A percentile compares a stretch with the other conserved stretches of the same genome.
Evolutionary conservation across 2,113 vertebrate species (phyloP).

Genomic region (Oenanthe oenanthe): DNA sequence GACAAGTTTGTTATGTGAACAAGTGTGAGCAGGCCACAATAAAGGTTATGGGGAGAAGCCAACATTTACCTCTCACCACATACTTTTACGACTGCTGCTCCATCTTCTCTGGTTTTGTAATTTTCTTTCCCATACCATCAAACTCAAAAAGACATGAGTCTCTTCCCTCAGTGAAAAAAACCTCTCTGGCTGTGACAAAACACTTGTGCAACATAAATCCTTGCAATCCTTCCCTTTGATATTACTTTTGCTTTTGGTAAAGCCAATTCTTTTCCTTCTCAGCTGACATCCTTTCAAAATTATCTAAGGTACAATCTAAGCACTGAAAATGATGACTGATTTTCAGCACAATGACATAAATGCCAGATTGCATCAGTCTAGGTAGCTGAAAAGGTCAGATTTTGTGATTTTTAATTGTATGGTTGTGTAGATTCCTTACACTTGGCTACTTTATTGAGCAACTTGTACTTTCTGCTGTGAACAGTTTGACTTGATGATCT

Average conservation of each 20-base stretch:
- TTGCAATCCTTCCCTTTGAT: neutral
- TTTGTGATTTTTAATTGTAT: neutral
- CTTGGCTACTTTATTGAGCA: neutral
- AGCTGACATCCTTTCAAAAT: neutral
- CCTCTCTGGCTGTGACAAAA: neutral
- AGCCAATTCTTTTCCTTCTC: neutral
- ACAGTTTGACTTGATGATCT: fast-evolving
- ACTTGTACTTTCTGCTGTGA: neutral
- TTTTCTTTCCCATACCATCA: neutral
- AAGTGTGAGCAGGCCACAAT: constrained; percentile 12
- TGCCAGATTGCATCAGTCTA: neutral
- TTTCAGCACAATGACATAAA: neutral
- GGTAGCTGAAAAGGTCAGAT: neutral
- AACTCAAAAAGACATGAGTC: neutral
- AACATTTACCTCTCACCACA: neutral
- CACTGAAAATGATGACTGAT: neutral
- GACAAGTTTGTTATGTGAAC: constrained; percentile 15
- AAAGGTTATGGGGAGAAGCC: neutral
- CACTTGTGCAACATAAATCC: neutral
- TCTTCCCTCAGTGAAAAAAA: neutral
- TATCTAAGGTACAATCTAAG: neutral
- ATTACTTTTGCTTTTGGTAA: neutral
- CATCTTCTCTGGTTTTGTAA: neutral
- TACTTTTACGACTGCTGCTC: neutral
- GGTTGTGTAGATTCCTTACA: neutral